Evolutionary conservation across 2,888 invertebrate genomes (phyloP), one percentile per base, ranked within the genome.

Genomic region (Synanthedon tipuliformis): DNA sequence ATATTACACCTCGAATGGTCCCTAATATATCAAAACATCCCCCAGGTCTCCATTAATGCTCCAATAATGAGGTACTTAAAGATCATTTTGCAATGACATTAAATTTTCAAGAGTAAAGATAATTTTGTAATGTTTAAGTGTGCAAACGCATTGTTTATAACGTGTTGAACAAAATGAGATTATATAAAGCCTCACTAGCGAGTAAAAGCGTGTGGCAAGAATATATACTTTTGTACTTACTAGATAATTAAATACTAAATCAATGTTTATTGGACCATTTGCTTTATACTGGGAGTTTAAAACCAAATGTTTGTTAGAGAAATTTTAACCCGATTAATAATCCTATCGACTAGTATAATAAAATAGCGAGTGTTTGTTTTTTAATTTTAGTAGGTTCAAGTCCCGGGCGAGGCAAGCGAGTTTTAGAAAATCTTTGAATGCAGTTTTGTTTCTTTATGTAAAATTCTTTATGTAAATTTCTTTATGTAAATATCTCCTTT

Each of bases 81-180:
- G 69, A 65, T 62, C 12, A 51, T 49, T 49, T 49, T 49, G 2
- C 5, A 15, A 53, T 40, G 50, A 10, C 41, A 23, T 52, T 34
- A 50, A 23, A 16, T 5, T 16, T 23, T 18, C 48, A 16, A 16
- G 54, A 51, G 23, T 40, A 57, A 61, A 59, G 41, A 54, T 58
- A 66, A 55, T 54, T 59, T 68, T 54, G 69, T 59, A 34, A 51
- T 52, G 61, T 61, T 58, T 40, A 60, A 66, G 68, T 66, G 68
- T 65, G 68, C 66, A 64, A 63, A 69, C 59, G 68, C 67, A 75
- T 75, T 73, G 71, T 71, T 79, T 79, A 81, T 80, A 74, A 81
- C 68, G 78, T 79, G 79, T 73, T 75, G 75, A 72, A 71, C 69
- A 66, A 75, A 78, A 78, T 77, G 72, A 72, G 71, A 71, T 70